Conservation (phyloP, 2,888 invertebrate genomes). For the Andrena bucephala region DNA sequence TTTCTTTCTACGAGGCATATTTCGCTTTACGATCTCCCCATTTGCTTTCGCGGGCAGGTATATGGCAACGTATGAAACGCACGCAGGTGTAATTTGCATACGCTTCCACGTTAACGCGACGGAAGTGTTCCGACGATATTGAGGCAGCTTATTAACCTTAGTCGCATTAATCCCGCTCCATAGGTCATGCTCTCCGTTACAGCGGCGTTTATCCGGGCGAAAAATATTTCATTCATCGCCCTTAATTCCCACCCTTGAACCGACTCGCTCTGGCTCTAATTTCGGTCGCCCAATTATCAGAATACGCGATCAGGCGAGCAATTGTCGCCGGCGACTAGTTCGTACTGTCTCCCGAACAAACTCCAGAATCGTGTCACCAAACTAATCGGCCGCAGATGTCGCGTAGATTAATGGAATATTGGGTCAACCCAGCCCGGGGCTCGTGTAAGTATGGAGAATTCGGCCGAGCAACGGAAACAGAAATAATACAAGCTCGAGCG, state of each 20-base stretch:
- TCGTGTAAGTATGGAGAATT: not conserved
- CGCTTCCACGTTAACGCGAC: slow-evolving; percentile 15
- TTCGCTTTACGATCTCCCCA: not conserved
- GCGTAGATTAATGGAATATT: not conserved
- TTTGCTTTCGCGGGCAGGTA: slow-evolving; percentile 2
- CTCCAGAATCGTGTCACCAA: not conserved
- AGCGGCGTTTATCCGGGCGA: not conserved
- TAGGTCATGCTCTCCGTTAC: not conserved
- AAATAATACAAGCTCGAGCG: not conserved
- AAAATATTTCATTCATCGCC: not conserved
- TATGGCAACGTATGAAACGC: slow-evolving; percentile 10
- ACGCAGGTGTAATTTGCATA: slow-evolving; percentile 31
- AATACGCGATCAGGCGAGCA: not conserved
- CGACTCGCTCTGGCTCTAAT: not conserved
- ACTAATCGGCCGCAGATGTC: slow-evolving; percentile 11
- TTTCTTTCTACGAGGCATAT: slow-evolving; percentile 1
- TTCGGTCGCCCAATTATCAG: not conserved
- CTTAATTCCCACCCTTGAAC: not conserved
- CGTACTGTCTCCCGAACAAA: not conserved
- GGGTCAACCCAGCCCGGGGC: not conserved
- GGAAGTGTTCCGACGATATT: not conserved
- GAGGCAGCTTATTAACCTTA: slow-evolving; percentile 10
- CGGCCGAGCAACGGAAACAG: not conserved
- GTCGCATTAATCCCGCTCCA: not conserved
- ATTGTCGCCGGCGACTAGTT: not conserved